Base-by-base conservation (phyloP, 2,113 vertebrate species). In the Galeopterus variegatus region DNA sequence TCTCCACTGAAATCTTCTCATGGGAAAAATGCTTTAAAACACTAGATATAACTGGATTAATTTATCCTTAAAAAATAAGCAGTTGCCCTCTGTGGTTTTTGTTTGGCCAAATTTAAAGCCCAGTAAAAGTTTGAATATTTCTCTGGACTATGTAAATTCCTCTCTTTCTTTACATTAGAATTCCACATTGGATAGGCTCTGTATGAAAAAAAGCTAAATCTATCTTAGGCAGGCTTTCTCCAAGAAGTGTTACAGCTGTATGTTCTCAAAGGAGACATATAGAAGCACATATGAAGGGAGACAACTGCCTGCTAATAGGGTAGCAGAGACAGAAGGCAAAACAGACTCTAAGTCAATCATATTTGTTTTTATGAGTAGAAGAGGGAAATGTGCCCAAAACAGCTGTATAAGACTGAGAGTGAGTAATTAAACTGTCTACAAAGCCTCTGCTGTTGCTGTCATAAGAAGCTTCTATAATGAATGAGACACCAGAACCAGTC, bases 401-500 rank as follows among this genome's bases (percentile, higher is more conserved):
- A 97, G 77, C 96, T 95, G 64, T 96, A 69, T 92, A 94, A 94
- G 86, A 75, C 73, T 92, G 88, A 95, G 36, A 33, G 56, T 93
- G 76, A 97, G 67, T 97, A 94, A 97, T 96, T 97, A 96, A 92
- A 70, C 88, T 95, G 64, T 92, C 89, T 96, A 77, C 87, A 93
- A 95, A 93, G 60, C 72, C 41, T 95, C 54, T 92, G 54, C 60
- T 93, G n/a, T 79, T 90, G 76, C 93, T 93, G 19, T 92, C 91
- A 93, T 36, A 88, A 96, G 94, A 97, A 92, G 58, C 85, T 86
- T 91, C 86, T 95, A 91, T 94, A 97, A 88, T 75, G 90, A 62
- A 54, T 54, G 33, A 92, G 84, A 94, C 60, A 87, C 72, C 70
- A 93, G 80, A 91, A 89, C 72, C 69, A 82, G 62, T 85, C 31